Conservation (phyloP, 1,140 invertebrate species). For the Sinella curviseta region DNA sequence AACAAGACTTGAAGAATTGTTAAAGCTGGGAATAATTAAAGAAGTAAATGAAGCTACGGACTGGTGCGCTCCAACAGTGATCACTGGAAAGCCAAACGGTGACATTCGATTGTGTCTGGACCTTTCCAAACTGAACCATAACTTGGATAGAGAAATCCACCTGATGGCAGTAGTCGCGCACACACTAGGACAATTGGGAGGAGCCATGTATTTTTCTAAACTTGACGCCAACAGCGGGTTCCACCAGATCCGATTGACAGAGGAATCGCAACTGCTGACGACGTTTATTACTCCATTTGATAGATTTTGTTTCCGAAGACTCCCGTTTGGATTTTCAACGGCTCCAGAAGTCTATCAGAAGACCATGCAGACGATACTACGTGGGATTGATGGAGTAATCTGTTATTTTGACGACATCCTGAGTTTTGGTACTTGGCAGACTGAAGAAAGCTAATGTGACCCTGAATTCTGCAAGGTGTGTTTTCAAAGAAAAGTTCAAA, state of each 20-base stretch:
- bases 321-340: constrained; percentile 55
- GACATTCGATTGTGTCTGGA: constrained; percentile 58
- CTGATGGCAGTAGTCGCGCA: constrained; percentile 33
- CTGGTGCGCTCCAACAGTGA: constrained; percentile 57
- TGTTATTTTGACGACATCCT: constrained; percentile 52
- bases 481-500: constrained; percentile 50
- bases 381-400: constrained; percentile 43
- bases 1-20: constrained; percentile 50
- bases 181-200: constrained; percentile 22
- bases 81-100: constrained; percentile 56
- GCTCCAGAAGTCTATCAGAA: constrained; percentile 52
- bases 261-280: constrained; percentile 53
- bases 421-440: constrained; percentile 48
- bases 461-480: constrained; percentile 53
- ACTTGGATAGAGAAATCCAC: constrained; percentile 49
- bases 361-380: constrained; percentile 46
- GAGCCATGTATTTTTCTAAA: constrained; percentile 50
- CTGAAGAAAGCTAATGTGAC: constrained; percentile 50
- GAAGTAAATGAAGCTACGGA: constrained; percentile 52
- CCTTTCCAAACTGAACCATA: constrained; percentile 49
- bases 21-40: constrained; percentile 50
- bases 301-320: constrained; percentile 51
- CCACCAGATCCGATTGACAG: constrained; percentile 55
- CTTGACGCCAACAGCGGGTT: constrained; percentile 55
- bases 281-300: constrained; percentile 58